Percentiles rank a stretch among this genome's conserved stretches.
Evolutionary conservation across 2,797 vertebrate genomes (phyloP).

Genomic region (Erithacus rubecula): DNA sequence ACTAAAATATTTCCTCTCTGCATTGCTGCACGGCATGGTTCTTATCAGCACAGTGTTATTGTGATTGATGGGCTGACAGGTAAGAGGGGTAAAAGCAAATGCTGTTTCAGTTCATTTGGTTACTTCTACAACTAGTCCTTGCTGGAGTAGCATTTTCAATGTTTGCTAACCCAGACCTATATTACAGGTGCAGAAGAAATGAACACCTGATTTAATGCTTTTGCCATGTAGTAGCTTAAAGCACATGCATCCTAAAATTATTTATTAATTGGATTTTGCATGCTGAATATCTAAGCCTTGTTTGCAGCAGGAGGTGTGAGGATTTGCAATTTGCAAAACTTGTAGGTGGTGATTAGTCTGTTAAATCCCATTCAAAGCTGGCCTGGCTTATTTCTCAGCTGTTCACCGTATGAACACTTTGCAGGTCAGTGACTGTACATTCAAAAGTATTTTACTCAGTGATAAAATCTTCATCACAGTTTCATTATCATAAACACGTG

Average conservation of each 20-base stretch:
- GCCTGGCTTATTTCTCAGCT: slow-evolving; percentile 30
- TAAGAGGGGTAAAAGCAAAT: not conserved
- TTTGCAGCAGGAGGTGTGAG: not conserved
- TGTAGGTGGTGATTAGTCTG: not conserved
- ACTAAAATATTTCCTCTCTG: not conserved
- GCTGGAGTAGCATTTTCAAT: not conserved
- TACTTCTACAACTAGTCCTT: not conserved
- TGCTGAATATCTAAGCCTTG: not conserved
- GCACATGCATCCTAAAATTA: not conserved
- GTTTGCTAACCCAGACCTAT: not conserved
- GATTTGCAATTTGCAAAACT: slow-evolving; percentile 6
- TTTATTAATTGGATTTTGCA: slow-evolving; percentile 17
- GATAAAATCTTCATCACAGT: slow-evolving; percentile 63
- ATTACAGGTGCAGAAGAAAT: not conserved
- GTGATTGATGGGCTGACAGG: not conserved
- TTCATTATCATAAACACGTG: slow-evolving; percentile 63
- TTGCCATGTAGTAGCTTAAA: not conserved
- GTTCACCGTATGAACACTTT: slow-evolving; percentile 32
- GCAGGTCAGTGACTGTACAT: slow-evolving; percentile 59
- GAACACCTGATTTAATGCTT: not conserved
- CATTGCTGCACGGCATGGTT: not conserved
- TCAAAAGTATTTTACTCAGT: slow-evolving; percentile 61
- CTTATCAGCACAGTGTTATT: not conserved
- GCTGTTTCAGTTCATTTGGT: not conserved
- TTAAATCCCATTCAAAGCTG: slow-evolving; percentile 15